Percentiles rank a stretch among this genome's conserved stretches.
phyloP scores from a whole-genome alignment of 2,888 invertebrate species.

The Sarcophaga rosellei region DNA sequence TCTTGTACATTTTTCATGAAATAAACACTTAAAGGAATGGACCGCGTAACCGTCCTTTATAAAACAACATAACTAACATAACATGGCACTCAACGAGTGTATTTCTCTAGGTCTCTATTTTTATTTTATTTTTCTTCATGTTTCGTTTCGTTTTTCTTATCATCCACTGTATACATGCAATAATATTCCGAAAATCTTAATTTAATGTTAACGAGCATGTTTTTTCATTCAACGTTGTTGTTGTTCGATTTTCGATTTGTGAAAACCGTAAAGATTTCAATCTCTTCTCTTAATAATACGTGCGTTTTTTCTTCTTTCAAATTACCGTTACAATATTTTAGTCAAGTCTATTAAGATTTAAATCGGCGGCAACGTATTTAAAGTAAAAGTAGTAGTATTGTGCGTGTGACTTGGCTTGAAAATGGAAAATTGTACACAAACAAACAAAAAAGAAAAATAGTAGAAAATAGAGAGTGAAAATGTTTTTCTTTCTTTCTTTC shows the following conservation, averaged over 20 bases:
- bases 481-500: slow-evolving; percentile 12
- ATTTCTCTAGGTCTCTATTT: too few relatives aligned
- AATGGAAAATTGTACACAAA: background rate
- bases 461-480: slow-evolving; percentile 48
- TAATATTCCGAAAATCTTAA: background rate
- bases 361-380: slow-evolving; percentile 22
- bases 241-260: background rate
- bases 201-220: background rate
- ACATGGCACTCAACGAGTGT: too few relatives aligned
- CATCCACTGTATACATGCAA: background rate
- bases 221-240: background rate
- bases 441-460: background rate
- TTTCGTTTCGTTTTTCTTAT: background rate
- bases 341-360: slow-evolving; percentile 39
- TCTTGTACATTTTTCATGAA: too few relatives aligned
- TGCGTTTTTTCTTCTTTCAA: slow-evolving; percentile 20
- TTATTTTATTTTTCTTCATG: background rate
- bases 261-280: slow-evolving; percentile 4
- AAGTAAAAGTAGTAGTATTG: background rate
- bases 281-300: background rate
- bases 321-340: slow-evolving; percentile 39
- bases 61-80: too few relatives aligned
- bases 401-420: too few relatives aligned
- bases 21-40: too few relatives aligned
- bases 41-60: too few relatives aligned